Percentiles rank a stretch among this genome's conserved stretches.
Evolutionary conservation across 2,888 invertebrate species (phyloP).

Genomic region (Caenorhabditis drosophilae): DNA sequence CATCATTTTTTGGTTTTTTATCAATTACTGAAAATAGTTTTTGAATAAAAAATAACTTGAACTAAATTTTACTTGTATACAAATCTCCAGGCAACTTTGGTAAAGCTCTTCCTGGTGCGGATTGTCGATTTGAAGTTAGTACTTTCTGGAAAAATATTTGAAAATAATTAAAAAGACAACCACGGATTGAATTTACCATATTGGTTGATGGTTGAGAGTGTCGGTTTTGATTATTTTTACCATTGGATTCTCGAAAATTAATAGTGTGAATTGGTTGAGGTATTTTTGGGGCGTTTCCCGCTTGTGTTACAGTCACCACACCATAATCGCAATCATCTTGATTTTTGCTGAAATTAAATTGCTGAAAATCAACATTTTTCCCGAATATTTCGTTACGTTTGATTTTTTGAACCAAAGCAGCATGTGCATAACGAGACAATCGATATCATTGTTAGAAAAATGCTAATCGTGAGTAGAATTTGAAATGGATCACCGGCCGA

Average conservation of each 20-base stretch:
- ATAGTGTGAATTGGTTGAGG: slow-evolving; percentile 19
- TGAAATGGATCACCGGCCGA: slow-evolving; percentile 22
- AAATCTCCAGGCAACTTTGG: slow-evolving; percentile 49
- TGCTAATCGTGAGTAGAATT: slow-evolving; percentile 28
- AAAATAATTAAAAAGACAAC: background rate
- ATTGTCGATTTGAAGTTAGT: slow-evolving; percentile 28
- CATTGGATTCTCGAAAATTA: slow-evolving; percentile 24
- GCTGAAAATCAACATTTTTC: too few relatives aligned
- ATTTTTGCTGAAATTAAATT: slow-evolving; percentile 22
- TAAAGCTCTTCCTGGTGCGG: slow-evolving; percentile 47
- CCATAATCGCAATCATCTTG: slow-evolving; percentile 33
- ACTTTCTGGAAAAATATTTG: slow-evolving; percentile 19
- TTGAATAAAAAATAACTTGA: background rate
- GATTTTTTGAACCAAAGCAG: slow-evolving; percentile 24
- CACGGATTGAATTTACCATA: slow-evolving; percentile 25
- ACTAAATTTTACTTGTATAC: slow-evolving; percentile 24
- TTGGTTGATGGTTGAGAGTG: slow-evolving; percentile 40
- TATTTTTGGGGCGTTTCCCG: slow-evolving; percentile 3
- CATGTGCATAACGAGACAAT: slow-evolving; percentile 38
- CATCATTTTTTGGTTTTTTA: slow-evolving; percentile 37
- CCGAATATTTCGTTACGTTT: too few relatives aligned
- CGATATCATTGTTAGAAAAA: slow-evolving; percentile 33
- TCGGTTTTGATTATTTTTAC: slow-evolving; percentile 27
- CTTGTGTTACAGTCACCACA: slow-evolving; percentile 19
- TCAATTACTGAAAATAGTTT: slow-evolving; percentile 36